Evolutionary conservation across 2,888 invertebrate species (phyloP).

Genomic region (Nephrotoma guestfalica): DNA sequence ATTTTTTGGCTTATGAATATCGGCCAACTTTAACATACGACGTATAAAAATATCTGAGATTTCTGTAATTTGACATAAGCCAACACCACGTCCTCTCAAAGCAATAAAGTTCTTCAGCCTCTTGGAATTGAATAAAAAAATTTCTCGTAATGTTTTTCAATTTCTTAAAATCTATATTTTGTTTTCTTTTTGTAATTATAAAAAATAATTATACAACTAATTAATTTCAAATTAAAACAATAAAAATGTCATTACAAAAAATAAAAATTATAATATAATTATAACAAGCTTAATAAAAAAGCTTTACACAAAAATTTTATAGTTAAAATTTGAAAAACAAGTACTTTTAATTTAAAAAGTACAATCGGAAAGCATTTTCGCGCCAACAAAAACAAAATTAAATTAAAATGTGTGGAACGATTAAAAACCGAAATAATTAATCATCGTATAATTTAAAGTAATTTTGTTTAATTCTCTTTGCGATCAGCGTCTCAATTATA

Average conservation of each 20-base stretch:
- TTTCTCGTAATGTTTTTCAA: not conserved
- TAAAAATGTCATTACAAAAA: not conserved
- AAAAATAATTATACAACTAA: not conserved
- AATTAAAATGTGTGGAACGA: not conserved
- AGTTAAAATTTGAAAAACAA: not conserved
- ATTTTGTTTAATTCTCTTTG: not conserved
- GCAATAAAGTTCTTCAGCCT: too few species aligned
- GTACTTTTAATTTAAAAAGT: not conserved
- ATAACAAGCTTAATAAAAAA: not conserved
- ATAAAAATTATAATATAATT: not conserved
- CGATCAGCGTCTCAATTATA: not conserved
- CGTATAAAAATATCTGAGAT: too few species aligned
- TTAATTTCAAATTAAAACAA: not conserved
- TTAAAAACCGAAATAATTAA: not conserved
- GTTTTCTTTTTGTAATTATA: not conserved
- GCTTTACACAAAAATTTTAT: not conserved
- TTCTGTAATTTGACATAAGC: too few species aligned
- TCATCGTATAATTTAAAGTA: not conserved
- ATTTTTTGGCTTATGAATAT: too few species aligned
- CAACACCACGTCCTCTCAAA: too few species aligned
- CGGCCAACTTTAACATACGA: too few species aligned
- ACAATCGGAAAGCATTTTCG: not conserved
- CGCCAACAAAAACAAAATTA: not conserved
- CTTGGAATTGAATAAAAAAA: too few species aligned
- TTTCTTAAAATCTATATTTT: not conserved